Conservation (phyloP, 1,140 invertebrate genomes). For the Calliopsis andreniformis region DNA sequence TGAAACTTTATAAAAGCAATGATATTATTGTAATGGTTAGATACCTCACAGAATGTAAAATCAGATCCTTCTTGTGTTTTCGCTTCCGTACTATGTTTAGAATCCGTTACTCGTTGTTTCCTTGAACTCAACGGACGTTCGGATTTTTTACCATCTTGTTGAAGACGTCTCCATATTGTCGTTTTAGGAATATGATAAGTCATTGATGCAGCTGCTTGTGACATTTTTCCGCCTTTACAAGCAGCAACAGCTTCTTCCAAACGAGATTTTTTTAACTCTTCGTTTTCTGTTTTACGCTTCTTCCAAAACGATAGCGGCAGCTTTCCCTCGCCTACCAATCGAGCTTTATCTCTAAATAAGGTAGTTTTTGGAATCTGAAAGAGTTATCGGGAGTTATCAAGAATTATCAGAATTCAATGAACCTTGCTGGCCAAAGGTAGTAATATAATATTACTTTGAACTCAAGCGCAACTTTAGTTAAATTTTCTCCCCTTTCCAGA, state of each 20-base stretch:
- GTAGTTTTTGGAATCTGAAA: conserved; percentile 84
- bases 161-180: conserved; percentile 84
- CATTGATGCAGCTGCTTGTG: conserved; percentile 83
- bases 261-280: conserved; percentile 80
- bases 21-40: not conserved
- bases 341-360: conserved; percentile 83
- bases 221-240: conserved; percentile 83
- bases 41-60: conserved; percentile 73
- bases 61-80: conserved; percentile 54
- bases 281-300: conserved; percentile 80
- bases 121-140: conserved; percentile 39
- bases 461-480: conserved; percentile 82
- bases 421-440: too few species aligned
- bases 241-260: conserved; percentile 83
- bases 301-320: conserved; percentile 81
- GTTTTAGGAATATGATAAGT: conserved; percentile 84
- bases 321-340: conserved; percentile 82
- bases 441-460: conserved; percentile 73
- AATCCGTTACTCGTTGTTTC: conserved; percentile 30
- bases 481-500: conserved; percentile 82
- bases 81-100: conserved; percentile 24
- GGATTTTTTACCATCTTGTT: conserved; percentile 73
- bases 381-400: too few species aligned
- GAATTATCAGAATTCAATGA: too few species aligned
- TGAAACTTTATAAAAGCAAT: conserved; percentile 15